These are phyloP conservation scores for Arbacia lixula DNA, from an alignment of 53 echinoderm and acorn worm genomes.

Conservation along the genomic window DNA sequence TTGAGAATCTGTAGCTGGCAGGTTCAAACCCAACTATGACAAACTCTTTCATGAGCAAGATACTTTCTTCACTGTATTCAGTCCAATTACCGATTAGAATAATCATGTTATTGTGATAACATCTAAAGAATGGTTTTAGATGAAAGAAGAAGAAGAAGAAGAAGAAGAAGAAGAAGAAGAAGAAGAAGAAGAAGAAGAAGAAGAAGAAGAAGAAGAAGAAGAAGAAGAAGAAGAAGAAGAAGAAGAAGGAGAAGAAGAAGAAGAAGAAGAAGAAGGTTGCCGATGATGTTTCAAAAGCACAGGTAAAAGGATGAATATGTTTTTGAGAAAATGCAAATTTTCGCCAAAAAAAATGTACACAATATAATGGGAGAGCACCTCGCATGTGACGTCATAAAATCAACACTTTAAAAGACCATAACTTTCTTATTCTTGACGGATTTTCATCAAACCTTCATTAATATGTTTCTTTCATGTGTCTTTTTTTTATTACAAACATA, in stretches of 20 bases:
- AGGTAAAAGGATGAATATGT: not conserved
- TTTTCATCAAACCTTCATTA: too few species aligned
- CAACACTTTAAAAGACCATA: too few species aligned
- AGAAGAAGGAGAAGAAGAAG: not conserved
- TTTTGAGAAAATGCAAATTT: too few species aligned
- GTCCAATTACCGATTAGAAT: not conserved
- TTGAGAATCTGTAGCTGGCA: too few species aligned
- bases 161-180: not conserved
- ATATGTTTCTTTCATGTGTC: too few species aligned
- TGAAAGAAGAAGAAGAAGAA: not conserved
- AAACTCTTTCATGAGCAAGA: too few species aligned
- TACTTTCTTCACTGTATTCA: not conserved
- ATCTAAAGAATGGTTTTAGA: not conserved
- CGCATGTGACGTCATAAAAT: too few species aligned
- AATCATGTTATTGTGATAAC: not conserved
- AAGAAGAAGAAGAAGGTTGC: not conserved
- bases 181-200: not conserved
- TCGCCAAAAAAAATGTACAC: too few species aligned
- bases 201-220: not conserved
- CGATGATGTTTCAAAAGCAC: not conserved
- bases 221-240: constrained; percentile 2
- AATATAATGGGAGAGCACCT: too few species aligned
- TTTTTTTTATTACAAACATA: too few species aligned
- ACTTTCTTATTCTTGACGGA: too few species aligned
- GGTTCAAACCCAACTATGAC: too few species aligned